These are phyloP conservation scores for Nothura maculosa DNA, from an alignment of 2,797 vertebrate species.

Conservation along the genomic window DNA sequence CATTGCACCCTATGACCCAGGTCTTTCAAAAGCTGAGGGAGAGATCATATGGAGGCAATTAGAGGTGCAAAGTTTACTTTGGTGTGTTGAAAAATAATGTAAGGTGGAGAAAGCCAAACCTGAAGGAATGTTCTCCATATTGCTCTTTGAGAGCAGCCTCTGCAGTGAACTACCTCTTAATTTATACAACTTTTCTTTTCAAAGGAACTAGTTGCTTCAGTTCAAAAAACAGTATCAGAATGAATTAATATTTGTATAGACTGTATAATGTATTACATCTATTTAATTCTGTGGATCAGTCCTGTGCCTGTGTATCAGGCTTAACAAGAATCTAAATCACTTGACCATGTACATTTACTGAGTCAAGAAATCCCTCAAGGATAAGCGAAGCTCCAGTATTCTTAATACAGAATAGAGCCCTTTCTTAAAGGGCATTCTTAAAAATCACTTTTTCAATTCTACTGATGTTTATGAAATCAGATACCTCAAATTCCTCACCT, in stretches of 20 bases:
- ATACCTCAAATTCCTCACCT: accelerated
- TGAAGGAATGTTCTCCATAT: not conserved
- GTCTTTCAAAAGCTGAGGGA: not conserved
- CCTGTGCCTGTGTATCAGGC: not conserved
- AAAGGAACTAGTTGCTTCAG: not conserved
- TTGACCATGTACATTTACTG: not conserved
- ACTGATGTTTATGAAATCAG: not conserved
- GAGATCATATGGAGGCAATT: not conserved
- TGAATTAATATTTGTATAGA: not conserved
- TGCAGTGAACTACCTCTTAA: not conserved
- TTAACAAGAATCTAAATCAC: not conserved
- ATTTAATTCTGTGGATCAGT: not conserved
- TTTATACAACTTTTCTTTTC: not conserved
- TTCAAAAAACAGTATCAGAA: not conserved
- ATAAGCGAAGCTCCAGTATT: not conserved
- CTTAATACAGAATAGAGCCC: not conserved
- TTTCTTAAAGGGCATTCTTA: not conserved
- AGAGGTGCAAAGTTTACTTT: not conserved
- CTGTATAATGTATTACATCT: not conserved
- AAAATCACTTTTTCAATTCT: not conserved
- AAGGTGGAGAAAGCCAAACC: not conserved
- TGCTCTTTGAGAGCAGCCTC: not conserved
- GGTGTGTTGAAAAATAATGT: not conserved
- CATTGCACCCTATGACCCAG: not conserved
- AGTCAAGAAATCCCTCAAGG: not conserved